These are phyloP conservation scores for Netelia virgata DNA, from an alignment of 2,888 invertebrate genomes.

Conservation along the genomic window DNA sequence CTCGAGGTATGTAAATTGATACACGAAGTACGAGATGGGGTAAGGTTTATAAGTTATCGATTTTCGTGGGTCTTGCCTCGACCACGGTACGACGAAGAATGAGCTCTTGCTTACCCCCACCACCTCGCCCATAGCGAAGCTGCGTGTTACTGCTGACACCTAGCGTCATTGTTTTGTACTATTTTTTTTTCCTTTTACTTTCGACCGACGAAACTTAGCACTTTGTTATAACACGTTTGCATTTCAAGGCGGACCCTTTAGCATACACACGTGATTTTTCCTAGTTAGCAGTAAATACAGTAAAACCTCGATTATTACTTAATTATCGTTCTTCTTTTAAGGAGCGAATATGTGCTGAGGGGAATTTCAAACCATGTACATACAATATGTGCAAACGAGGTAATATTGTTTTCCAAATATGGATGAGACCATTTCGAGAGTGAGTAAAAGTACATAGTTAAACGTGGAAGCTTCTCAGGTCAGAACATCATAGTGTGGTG, in stretches of 20 bases:
- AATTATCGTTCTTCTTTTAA: not conserved
- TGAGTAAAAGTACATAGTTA: conserved; percentile 75
- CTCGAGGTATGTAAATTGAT: no score
- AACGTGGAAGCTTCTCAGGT: conserved; percentile 81
- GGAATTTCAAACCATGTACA: not conserved
- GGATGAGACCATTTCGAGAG: conserved; percentile 36
- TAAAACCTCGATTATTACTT: not conserved
- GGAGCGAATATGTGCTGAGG: no score
- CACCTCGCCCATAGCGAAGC: not conserved
- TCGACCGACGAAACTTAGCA: not conserved
- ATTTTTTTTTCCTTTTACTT: not conserved
- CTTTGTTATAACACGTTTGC: conserved; percentile 1
- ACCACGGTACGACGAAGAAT: not conserved
- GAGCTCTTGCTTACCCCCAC: not conserved
- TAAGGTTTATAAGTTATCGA: not conserved
- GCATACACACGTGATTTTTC: no score
- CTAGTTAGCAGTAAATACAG: not conserved
- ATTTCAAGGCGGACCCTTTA: not conserved
- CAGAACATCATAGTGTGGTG: conserved; percentile 81
- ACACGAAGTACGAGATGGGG: no score
- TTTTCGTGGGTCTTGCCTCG: not conserved
- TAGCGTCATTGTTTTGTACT: not conserved
- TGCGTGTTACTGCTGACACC: not conserved
- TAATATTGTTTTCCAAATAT: not conserved
- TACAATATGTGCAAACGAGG: not conserved